phyloP scores from a whole-genome alignment of 2,888 invertebrate genomes.

The Drosophila merina region DNA sequence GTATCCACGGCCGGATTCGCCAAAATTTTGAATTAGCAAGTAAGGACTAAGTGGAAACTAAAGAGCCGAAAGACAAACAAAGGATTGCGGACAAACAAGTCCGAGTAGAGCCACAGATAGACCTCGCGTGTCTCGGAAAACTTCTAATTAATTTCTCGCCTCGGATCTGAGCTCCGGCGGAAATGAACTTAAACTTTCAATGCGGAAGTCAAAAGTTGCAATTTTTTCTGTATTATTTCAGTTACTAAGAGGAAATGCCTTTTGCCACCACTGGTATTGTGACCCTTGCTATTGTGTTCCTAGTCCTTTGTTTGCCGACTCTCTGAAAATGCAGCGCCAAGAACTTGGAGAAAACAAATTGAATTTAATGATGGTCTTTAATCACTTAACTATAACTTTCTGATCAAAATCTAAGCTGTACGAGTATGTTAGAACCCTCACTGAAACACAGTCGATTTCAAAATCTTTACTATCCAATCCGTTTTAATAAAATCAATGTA shows the following conservation, averaged over 20 bases:
- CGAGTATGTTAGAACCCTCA: too few species aligned
- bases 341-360: neutral
- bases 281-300: slow-evolving; percentile 19
- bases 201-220: slow-evolving; percentile 68
- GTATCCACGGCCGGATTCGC: neutral
- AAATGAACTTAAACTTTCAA: slow-evolving; percentile 78
- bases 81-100: slow-evolving; percentile 14
- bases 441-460: too few species aligned
- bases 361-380: too few species aligned
- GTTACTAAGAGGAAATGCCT: slow-evolving; percentile 18
- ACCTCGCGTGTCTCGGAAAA: slow-evolving; percentile 57
- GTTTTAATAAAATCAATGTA: too few species aligned
- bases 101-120: slow-evolving; percentile 41
- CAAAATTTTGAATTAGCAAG: slow-evolving; percentile 18
- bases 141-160: slow-evolving; percentile 72
- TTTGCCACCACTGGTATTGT: slow-evolving; percentile 19
- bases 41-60: slow-evolving; percentile 22
- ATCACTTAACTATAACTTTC: too few species aligned
- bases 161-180: slow-evolving; percentile 58
- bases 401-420: too few species aligned
- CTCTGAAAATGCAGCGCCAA: neutral
- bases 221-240: slow-evolving; percentile 61
- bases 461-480: too few species aligned
- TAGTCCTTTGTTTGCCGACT: neutral
- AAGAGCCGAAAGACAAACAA: slow-evolving; percentile 10